These are phyloP conservation scores for Echeneis naucrates DNA, from an alignment of 2,797 vertebrate species.

Conservation along the genomic window DNA sequence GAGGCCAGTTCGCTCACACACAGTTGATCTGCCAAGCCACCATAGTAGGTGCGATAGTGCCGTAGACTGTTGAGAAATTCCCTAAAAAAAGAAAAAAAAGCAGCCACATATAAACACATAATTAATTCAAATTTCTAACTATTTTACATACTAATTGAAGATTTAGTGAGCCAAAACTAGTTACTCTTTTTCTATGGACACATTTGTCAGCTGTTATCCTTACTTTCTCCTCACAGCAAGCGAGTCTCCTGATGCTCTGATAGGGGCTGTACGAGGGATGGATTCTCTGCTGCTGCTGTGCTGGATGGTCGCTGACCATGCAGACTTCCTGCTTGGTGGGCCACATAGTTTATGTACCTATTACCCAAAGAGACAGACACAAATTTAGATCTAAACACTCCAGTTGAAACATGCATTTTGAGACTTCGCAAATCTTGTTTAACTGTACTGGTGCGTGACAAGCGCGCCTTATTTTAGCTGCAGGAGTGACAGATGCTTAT, in stretches of 20 bases:
- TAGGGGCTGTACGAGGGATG: slow-evolving; percentile 75
- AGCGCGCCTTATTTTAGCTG: slow-evolving; percentile 38
- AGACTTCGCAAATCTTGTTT: slow-evolving; percentile 31
- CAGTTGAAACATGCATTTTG: slow-evolving; percentile 38
- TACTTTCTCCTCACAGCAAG: slow-evolving; percentile 88
- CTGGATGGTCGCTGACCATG: slow-evolving; percentile 75
- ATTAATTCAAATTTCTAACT: slow-evolving; percentile 8
- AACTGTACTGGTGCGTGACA: slow-evolving; percentile 30
- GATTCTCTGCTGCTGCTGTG: slow-evolving; percentile 80
- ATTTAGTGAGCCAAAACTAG: slow-evolving; percentile 6
- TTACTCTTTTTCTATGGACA: background rate
- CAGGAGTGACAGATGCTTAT: slow-evolving; percentile 44
- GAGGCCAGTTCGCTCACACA: slow-evolving; percentile 87
- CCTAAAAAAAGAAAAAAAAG: slow-evolving; percentile 78
- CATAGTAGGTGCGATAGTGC: slow-evolving; percentile 85
- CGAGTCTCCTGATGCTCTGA: slow-evolving; percentile 77
- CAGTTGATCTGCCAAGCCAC: slow-evolving; percentile 87
- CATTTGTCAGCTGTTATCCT: slow-evolving; percentile 32
- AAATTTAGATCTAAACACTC: slow-evolving; percentile 44
- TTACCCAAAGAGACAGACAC: slow-evolving; percentile 47
- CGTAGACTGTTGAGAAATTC: slow-evolving; percentile 87
- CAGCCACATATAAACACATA: slow-evolving; percentile 1
- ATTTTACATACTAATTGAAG: slow-evolving; percentile 6
- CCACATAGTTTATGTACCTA: slow-evolving; percentile 90
- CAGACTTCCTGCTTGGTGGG: slow-evolving; percentile 75